Percentiles rank a stretch among this genome's conserved stretches.
Evolutionary conservation across 2,888 invertebrate genomes (phyloP).

Genomic region (Ischnus inquisitorius): DNA sequence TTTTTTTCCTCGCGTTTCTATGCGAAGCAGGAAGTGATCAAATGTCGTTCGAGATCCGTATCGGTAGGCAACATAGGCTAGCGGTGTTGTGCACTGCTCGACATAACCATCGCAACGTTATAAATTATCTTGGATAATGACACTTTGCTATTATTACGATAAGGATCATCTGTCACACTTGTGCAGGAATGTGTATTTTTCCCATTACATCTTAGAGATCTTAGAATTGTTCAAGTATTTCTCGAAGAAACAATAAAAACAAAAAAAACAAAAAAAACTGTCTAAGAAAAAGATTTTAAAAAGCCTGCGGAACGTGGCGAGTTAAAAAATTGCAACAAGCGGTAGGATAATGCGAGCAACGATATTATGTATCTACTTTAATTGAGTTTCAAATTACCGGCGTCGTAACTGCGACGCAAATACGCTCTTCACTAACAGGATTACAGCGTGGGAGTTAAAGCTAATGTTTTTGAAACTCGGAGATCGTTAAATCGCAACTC

Average conservation of each 20-base stretch:
- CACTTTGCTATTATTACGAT: conserved; percentile 16
- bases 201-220: background rate
- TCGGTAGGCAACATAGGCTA: conserved; percentile 10
- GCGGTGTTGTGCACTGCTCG: background rate
- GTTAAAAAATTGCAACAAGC: background rate
- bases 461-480: too few species aligned
- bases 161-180: background rate
- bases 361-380: background rate
- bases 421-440: background rate
- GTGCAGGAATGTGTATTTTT: background rate
- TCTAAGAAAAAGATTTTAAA: background rate
- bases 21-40: conserved; percentile 58
- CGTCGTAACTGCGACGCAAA: background rate
- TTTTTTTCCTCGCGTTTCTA: conserved; percentile 10
- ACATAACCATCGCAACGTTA: conserved; percentile 18
- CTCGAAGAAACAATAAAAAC: background rate
- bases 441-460: background rate
- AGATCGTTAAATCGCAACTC: too few species aligned
- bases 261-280: background rate
- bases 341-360: background rate
- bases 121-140: conserved; percentile 34
- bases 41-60: conserved; percentile 49
- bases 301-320: background rate
- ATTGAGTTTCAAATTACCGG: background rate
- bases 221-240: background rate